These are phyloP conservation scores for Nothobranchius furzeri DNA, from an alignment of 2,113 vertebrate genomes.

Conservation along the genomic window DNA sequence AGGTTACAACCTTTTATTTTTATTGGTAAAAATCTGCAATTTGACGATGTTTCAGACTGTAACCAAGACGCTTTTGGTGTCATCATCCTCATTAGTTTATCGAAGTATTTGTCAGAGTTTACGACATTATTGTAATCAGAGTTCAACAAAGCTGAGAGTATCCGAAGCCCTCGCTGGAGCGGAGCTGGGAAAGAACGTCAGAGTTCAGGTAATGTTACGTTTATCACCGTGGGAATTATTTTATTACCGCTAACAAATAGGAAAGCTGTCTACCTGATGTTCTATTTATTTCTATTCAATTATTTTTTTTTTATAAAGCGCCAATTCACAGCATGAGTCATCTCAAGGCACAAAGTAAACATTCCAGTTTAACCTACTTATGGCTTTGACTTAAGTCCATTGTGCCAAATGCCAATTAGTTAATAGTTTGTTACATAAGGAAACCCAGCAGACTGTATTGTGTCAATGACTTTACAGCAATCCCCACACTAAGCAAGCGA, in stretches of 20 bases:
- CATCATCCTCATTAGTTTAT: neutral
- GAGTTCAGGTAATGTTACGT: conserved; percentile 65
- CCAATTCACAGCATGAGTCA: too few species aligned
- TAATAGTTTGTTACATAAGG: too few species aligned
- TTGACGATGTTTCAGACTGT: conserved; percentile 47
- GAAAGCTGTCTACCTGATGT: too few species aligned
- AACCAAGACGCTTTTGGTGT: conserved; percentile 13
- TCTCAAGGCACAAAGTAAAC: too few species aligned
- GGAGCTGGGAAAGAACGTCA: conserved; percentile 52
- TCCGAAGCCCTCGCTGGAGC: conserved; percentile 58
- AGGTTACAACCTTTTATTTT: neutral
- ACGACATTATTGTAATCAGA: conserved; percentile 58
- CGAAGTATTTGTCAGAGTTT: neutral
- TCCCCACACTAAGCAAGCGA: too few species aligned
- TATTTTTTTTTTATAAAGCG: too few species aligned
- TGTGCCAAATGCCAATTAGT: too few species aligned
- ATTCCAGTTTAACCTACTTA: too few species aligned
- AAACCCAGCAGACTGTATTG: too few species aligned
- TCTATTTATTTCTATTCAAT: too few species aligned
- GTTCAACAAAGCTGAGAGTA: conserved; percentile 53
- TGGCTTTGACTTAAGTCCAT: too few species aligned
- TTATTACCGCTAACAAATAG: neutral
- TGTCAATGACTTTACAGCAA: too few species aligned
- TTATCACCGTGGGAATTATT: neutral
- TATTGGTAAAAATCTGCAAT: neutral